Evolutionary conservation across 2,113 vertebrate genomes (phyloP).

Genomic region (Nerophis lumbriciformis): DNA sequence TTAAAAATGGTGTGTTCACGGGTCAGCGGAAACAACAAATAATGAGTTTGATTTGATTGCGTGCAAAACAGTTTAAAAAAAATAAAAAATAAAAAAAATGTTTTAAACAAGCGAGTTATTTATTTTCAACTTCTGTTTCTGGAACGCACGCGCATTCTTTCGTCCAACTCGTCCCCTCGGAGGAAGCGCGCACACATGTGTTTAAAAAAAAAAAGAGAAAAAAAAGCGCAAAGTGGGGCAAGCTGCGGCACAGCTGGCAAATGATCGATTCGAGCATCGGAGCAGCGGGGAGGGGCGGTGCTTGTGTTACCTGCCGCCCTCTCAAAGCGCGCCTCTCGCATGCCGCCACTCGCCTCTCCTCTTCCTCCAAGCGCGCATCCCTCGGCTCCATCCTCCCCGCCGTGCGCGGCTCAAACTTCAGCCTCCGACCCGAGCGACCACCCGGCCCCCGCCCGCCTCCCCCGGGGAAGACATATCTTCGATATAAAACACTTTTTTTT

Average conservation of each 20-base stretch:
- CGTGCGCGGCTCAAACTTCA: conserved; percentile 34
- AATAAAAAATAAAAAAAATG: too few relatives aligned
- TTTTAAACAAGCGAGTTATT: too few relatives aligned
- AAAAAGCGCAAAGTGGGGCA: conserved; percentile 70
- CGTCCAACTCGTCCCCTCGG: not conserved
- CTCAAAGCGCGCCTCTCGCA: conserved; percentile 63
- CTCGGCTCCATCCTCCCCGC: not conserved
- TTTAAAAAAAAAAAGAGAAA: conserved; percentile 9
- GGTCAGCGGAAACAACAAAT: too few relatives aligned
- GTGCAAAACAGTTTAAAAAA: too few relatives aligned
- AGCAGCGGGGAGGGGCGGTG: conserved; percentile 73
- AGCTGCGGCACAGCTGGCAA: conserved; percentile 76
- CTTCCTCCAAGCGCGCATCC: conserved; percentile 48
- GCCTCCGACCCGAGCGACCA: conserved; percentile 19
- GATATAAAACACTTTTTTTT: too few relatives aligned
- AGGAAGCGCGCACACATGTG: conserved; percentile 37
- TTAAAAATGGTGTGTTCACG: too few relatives aligned
- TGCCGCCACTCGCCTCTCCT: conserved; percentile 57
- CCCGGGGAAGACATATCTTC: too few relatives aligned
- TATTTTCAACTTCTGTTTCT: too few relatives aligned
- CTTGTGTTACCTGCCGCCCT: conserved; percentile 74
- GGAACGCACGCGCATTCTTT: not conserved
- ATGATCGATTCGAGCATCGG: conserved; percentile 74
- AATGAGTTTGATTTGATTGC: too few relatives aligned
- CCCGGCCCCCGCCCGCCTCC: too few relatives aligned